These are phyloP conservation scores for Polyommatus icarus DNA, from an alignment of 2,888 invertebrate genomes.

Conservation along the genomic window DNA sequence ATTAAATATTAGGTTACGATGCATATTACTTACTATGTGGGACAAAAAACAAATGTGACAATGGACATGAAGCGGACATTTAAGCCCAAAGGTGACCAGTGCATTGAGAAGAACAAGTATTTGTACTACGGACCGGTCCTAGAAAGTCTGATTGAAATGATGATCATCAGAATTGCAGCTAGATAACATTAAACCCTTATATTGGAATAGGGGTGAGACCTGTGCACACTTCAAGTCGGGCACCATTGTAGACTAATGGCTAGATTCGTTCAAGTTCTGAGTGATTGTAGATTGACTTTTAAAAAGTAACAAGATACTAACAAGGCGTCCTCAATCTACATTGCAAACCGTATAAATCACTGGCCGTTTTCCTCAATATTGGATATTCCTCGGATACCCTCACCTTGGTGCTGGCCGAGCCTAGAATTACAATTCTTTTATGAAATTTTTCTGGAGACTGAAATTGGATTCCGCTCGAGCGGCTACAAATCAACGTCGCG, in stretches of 20 bases:
- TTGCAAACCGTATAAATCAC: conserved; percentile 12
- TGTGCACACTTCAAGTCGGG: neutral
- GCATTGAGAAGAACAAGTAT: neutral
- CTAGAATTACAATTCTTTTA: conserved; percentile 24
- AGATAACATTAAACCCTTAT: no score
- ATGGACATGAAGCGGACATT: neutral
- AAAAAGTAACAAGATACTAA: neutral
- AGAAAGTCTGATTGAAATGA: neutral
- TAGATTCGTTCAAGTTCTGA: neutral
- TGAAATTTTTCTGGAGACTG: neutral
- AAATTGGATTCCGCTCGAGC: conserved; percentile 26
- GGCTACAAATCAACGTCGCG: conserved; percentile 30
- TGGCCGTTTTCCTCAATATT: conserved; percentile 14
- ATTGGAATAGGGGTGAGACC: no score
- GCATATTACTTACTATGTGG: conserved; percentile 10
- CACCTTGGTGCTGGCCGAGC: neutral
- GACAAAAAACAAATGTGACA: neutral
- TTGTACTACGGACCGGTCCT: neutral
- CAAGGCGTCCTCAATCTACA: conserved; percentile 10
- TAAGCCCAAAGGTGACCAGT: neutral
- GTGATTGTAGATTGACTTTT: conserved; percentile 8
- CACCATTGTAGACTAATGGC: neutral
- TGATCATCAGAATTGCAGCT: no score
- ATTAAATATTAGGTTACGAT: conserved; percentile 10
- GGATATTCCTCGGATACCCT: conserved; percentile 18